Evolutionary conservation across 1,140 invertebrate species (phyloP), one percentile per base, ranked within the genome.

Genomic region (Drosophila miranda): DNA sequence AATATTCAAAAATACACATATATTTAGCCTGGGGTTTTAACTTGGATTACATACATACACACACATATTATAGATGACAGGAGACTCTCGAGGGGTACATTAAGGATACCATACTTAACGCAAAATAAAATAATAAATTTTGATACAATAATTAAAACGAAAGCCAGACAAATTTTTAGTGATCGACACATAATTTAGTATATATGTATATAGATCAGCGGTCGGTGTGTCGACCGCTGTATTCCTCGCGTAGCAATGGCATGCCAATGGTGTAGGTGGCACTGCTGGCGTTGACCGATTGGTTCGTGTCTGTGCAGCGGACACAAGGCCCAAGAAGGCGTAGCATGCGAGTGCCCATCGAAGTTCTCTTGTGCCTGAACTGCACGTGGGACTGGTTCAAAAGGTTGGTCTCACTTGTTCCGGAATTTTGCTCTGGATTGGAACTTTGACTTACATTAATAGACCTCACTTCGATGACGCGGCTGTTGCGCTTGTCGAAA

Each of bases 241-340:
- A 52, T 9, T 56, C 46, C n/a, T 52, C 21, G 28, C 54, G 62
- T 23, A 78, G 16, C 0, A 81, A 43, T 5, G 79, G 73, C 2
- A 77, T n/a, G 3, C 44, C 64, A 14, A 73, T 66, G 6, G 48
- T 63, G 44, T 78, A 78, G 9, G 67, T 78, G 19, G 34, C 50
- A 48, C 50, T 72, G 7, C 50, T 30, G 16, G 21, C 52, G 16
- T 81, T 61, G n/a, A 60, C 13, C 3, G 76, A 46, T 8, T 75
- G 61, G 34, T 66, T 16, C 16, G 51, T 26, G 45, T 86, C 71
- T 3, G 68, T 53, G 62, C 86, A 89, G 2, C 66, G 64, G 0
- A 70, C 75, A 43, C 86, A 89, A 0, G 86, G 74, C n/a, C 86
- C 81, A 13, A 89, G 49, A 0, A 89, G 13, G 3, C 78, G 68